Evolutionary conservation across 2,888 invertebrate species (phyloP), one percentile per base, ranked within the genome.

Genomic region (Blomia tropicalis): DNA sequence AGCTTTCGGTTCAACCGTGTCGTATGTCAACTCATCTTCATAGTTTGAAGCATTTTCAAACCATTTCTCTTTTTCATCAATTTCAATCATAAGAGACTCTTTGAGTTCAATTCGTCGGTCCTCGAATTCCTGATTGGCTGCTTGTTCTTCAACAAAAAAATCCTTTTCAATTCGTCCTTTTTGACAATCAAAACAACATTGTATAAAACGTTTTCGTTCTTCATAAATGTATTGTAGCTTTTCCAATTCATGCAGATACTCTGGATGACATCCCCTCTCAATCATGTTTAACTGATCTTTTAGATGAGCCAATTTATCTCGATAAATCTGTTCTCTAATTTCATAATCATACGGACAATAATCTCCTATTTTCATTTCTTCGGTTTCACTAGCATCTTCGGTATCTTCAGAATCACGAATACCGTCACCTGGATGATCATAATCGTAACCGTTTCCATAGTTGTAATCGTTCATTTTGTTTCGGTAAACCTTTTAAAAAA

Each of bases 301-400:
- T 19, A 93, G 76, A 72, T 81, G 84, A 0, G 84, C 83, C 68
- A 95, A 74, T 75, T 93, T 92, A 71, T 91, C 92, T 72, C 89
- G 87, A 72, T 75, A 76, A 73, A 76, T 74, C 74, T 56, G 32
- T 36, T 56, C 62, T 58, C 32, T 44, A 2, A 60, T 60, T 17
- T 51, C 47, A 7, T 5, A n/a, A 30, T 27, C 23, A 17, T 14
- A 43, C 17, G 7, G 17, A n/a, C 14, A 53, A 19, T 22, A 27
- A 2, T 14, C 53, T 11, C 2, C 60, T 41, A 54, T 53, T 25
- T 56, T 59, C 30, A 60, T 25, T 25, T 85, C 83, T 69, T 92
- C 92, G n/a, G 89, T 87, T 75, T 93, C 93, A 75, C 91, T 91
- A 0, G 92, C 92, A 77, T 93, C 93, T 75, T 92, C 93, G 0